Evolutionary conservation across 2,113 vertebrate genomes (phyloP), one percentile per base, ranked within the genome.

Genomic region (Pyxicephalus adspersus): DNA sequence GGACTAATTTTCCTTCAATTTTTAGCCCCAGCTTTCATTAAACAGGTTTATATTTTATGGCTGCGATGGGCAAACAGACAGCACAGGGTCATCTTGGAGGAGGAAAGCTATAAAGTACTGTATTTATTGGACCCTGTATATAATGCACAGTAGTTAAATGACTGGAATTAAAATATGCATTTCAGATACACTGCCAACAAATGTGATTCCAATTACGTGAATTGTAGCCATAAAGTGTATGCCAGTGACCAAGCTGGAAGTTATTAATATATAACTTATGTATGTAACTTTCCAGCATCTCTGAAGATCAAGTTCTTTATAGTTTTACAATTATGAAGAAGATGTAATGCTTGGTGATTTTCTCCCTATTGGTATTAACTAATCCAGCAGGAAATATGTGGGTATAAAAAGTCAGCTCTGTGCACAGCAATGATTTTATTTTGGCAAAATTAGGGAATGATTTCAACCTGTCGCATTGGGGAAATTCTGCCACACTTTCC

Each of bases 141-240:
- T 60, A 60, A 58, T 60, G 28, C 72, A 60, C 16, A 74, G 72
- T 60, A 74, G 31, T 60, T 74, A 45, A 74, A 74, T 58, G 72
- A 60, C 54, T 60, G 3, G 23, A 60, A 29, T 60, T 18, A 60
- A 74, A 38, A 34, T 38, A 74, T 74, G 55, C 22, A 34, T 74
- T 74, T 55, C 68, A 57, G 25, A 72, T 29, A 17, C 68, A 26
- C 68, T 72, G 68, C 68, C 68, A 72, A 72, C 68, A 31, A 72
- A 55, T 55, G 68, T 19, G 52, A 72, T 72, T 72, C 51, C 20
- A 28, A 55, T 72, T 55, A 72, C 19, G 68, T 72, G 68, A 72
- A 55, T 26, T 72, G 25, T 72, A n/a, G 20, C 51, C 31, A 29
- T 16, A 28, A 31, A 26, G 51, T n/a, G 52, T 26, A 26, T 26